Evolutionary conservation across 2,888 invertebrate genomes (phyloP).

Genomic region (Automeris io): DNA sequence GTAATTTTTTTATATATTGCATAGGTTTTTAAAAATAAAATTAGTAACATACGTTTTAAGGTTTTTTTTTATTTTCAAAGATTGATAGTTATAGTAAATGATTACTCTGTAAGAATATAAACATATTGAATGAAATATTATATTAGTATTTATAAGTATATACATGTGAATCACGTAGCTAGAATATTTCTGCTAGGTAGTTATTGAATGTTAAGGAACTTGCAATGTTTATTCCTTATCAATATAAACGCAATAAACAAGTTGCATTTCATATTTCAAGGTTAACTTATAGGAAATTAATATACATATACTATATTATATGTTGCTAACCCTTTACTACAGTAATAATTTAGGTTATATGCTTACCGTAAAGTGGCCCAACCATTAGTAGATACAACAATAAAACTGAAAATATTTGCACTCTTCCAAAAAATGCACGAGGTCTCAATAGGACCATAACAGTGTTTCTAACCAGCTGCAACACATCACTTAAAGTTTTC

Average conservation of each 20-base stretch:
- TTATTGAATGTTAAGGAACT: background rate
- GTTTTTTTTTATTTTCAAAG: too few species aligned
- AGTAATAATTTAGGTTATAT: conserved; percentile 1
- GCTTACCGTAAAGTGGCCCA: conserved; percentile 69
- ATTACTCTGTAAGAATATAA: too few species aligned
- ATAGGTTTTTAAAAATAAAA: too few species aligned
- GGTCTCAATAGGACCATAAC: conserved; percentile 54
- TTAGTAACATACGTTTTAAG: too few species aligned
- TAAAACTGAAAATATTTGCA: conserved; percentile 56
- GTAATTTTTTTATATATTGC: too few species aligned
- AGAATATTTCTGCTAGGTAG: background rate
- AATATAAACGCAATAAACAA: background rate
- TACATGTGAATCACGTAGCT: background rate
- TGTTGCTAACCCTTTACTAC: background rate
- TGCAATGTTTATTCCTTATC: conserved; percentile 1
- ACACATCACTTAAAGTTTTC: conserved; percentile 40
- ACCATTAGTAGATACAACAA: conserved; percentile 62
- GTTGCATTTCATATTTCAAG: background rate
- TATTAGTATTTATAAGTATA: background rate
- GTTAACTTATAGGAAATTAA: background rate
- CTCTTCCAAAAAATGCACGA: conserved; percentile 45
- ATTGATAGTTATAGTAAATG: too few species aligned
- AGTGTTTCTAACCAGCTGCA: conserved; percentile 55
- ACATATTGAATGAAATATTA: background rate
- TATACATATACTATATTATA: background rate